phyloP scores from a whole-genome alignment of 1,140 invertebrate genomes.

The Phthorimaea operculella region DNA sequence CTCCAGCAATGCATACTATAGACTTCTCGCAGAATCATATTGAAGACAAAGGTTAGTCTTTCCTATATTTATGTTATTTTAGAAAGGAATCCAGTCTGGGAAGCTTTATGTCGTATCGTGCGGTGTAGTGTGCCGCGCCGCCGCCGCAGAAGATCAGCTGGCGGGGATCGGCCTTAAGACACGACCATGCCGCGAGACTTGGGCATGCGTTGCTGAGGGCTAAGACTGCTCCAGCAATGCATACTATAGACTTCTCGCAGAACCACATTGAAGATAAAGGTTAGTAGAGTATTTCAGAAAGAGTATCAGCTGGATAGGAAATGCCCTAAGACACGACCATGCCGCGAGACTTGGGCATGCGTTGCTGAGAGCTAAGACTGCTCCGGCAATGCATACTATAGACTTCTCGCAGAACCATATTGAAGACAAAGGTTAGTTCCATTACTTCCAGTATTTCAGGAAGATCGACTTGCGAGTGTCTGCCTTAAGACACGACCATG shows the following conservation, averaged over 20 bases:
- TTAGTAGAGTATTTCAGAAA: too few relatives aligned
- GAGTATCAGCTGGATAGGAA: slow-evolving; percentile 53
- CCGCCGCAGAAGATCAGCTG: slow-evolving; percentile 42
- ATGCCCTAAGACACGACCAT: slow-evolving; percentile 75
- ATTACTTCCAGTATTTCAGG: too few relatives aligned
- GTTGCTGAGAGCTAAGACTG: slow-evolving; percentile 78
- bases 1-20: slow-evolving; percentile 86
- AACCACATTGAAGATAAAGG: slow-evolving; percentile 94
- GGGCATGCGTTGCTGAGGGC: slow-evolving; percentile 85
- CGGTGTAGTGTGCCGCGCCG: slow-evolving; percentile 49
- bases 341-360: slow-evolving; percentile 88
- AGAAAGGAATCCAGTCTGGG: slow-evolving; percentile 25
- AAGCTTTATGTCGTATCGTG: slow-evolving; percentile 49
- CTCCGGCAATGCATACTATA: slow-evolving; percentile 86
- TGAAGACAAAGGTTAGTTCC: slow-evolving; percentile 91
- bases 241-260: slow-evolving; percentile 90
- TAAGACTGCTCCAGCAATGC: slow-evolving; percentile 84
- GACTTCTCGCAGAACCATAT: slow-evolving; percentile 92
- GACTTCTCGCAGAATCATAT: slow-evolving; percentile 92
- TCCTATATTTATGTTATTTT: neutral
- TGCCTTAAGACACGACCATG: slow-evolving; percentile 76
- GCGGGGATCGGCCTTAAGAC: slow-evolving; percentile 18
- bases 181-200: slow-evolving; percentile 87
- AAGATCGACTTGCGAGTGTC: slow-evolving; percentile 56
- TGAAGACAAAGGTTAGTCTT: slow-evolving; percentile 85